Base-by-base conservation (phyloP, 2,113 vertebrate species). In the Notothenia rossii region DNA sequence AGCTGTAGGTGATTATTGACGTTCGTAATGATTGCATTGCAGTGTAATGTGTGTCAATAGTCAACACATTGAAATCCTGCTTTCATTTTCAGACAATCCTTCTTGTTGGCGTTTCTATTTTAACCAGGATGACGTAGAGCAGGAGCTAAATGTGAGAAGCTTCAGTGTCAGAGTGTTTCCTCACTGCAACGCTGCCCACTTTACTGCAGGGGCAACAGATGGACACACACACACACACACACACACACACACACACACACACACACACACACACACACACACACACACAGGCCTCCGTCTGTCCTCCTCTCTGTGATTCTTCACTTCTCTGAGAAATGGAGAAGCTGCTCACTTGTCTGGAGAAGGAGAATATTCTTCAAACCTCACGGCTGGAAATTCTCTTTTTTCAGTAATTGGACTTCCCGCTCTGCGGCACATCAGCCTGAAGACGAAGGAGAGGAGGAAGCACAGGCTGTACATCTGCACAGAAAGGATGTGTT, bases 351-450 rank as follows among this genome's bases (percentile, higher is more conserved):
- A 20, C 61, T 48, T 25, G 60, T 70, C n/a, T 46, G 10, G 14
- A 70, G 45, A 17, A 36, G 7, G 48, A 55, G 20, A 50, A 11
- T 46, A 33, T 58, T 33, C 29, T 81, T 81, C 59, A 63, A 73
- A 45, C 65, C 64, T 56, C 3, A 9, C 20, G 68, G 55, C 10
- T 64, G 40, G 49, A 73, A 51, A 80, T 74, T 15, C 67, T 77
- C 59, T 56, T 72, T 79, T 79, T 63, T 50, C 79, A 72, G 75
- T 82, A 82, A 88, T 70, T 85, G 62, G 72, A 61, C 82, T 68
- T 68, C 72, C 60, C 64, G 71, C 51, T 18, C 60, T 72, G 59
- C 61, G 25, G 56, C n/a, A 53, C 64, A 74, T 58, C 61, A 58
- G 67, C 72, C 75, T 51, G 17, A n/a, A 82, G 55, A 72, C 72